Conservation (phyloP, 1,140 invertebrate species). For the Drosophila baimaii region DNA sequence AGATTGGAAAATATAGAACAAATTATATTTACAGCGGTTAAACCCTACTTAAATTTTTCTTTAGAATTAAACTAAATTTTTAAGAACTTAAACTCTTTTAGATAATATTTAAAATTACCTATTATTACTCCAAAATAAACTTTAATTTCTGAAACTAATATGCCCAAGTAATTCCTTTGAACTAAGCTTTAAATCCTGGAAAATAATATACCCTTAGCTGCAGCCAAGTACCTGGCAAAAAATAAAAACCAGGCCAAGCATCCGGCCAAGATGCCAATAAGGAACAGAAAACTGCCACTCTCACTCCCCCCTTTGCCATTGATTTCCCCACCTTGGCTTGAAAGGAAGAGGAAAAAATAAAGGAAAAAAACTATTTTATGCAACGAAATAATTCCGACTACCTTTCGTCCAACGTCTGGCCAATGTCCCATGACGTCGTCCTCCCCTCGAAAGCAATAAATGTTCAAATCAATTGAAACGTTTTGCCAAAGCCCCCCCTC, state of each 20-base stretch:
- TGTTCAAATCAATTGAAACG: slow-evolving; percentile 81
- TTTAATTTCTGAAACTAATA: not conserved
- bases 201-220: not conserved
- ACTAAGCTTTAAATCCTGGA: too few relatives aligned
- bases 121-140: not conserved
- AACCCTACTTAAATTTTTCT: not conserved
- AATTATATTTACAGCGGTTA: not conserved
- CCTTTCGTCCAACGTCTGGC: slow-evolving; percentile 55
- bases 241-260: slow-evolving; percentile 29
- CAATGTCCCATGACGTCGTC: slow-evolving; percentile 53
- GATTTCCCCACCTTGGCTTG: slow-evolving; percentile 53
- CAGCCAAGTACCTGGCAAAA: slow-evolving; percentile 1
- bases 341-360: slow-evolving; percentile 38
- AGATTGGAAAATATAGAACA: too few relatives aligned
- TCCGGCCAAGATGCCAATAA: slow-evolving; percentile 45
- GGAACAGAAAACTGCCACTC: slow-evolving; percentile 24
- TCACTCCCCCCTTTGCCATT: slow-evolving; percentile 18
- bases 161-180: not conserved
- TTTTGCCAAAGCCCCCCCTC: slow-evolving; percentile 76
- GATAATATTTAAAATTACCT: too few relatives aligned
- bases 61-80: not conserved
- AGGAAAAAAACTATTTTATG: slow-evolving; percentile 67
- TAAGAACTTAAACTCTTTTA: not conserved
- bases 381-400: slow-evolving; percentile 73
- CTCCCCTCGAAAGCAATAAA: slow-evolving; percentile 74